Base-by-base conservation (phyloP, 1,140 invertebrate genomes). In the Nilaparvata lugens region DNA sequence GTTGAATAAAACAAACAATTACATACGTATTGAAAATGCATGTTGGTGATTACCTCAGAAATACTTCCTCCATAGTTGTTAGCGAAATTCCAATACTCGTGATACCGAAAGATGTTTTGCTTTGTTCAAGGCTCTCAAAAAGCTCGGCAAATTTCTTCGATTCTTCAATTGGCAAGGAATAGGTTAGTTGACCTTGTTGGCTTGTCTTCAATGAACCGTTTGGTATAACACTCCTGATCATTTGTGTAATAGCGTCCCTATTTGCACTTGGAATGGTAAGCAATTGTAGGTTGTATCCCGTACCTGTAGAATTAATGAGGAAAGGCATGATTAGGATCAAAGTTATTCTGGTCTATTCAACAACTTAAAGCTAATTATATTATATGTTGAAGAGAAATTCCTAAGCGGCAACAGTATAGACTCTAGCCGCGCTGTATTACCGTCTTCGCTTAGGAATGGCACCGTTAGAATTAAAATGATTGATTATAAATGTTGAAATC, bases 11-110 rank as follows among this genome's bases (percentile, higher is more conserved):
- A n/a, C n/a, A 28, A 4, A n/a, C n/a, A n/a, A n/a, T n/a, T n/a
- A n/a, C n/a, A n/a, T n/a, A n/a, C 7, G 31, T 11, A n/a, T n/a
- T n/a, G n/a, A n/a, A n/a, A n/a, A n/a, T n/a, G n/a, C n/a, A n/a
- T n/a, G 9, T 40, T n/a, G n/a, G 38, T 53, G 69, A 68, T 71
- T 70, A 82, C 80, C 74, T 82, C 1, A 86, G 63, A 67, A 86
- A 86, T 9, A 86, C 83, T 72, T 86, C 83, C 66, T 86, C 84
- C 77, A 86, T 81, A 9, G 83, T 85, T 11, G 82, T 83, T 21
- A 81, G 76, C 4, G 80, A 78, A 19, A 82, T 72, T 11, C 83
- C 82, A 70, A 79, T 79, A 60, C 77, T 79, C 16, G 69, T 63
- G 56, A 85, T 80, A 4, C 76, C 76, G 11, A 83, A 68, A 35